Evolutionary conservation across 1,140 invertebrate species (phyloP), one percentile per base, ranked within the genome.

Genomic region (Andrena cerasifolii): DNA sequence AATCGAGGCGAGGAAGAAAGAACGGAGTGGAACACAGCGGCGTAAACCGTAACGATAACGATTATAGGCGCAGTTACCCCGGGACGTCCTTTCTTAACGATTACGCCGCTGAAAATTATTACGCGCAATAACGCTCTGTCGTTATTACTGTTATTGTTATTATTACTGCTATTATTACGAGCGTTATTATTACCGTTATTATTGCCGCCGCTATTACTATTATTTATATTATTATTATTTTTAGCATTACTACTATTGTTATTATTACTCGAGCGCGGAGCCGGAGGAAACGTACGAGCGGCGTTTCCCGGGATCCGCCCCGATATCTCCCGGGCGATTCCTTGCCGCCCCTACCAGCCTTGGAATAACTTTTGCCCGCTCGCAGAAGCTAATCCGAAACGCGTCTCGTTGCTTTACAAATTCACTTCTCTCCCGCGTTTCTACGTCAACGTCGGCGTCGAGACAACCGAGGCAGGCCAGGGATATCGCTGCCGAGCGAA

Each of bases 41-140:
- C 90, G 90, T 93, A 93, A 92, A 92, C 89, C 91, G 91, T 92
- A 92, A 93, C 91, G 92, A 91, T 92, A 92, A 93, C 91, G 92
- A 91, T 92, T 92, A 93, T 93, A 89, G 90, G 91, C 87, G 90
- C 87, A 91, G 91, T 93, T 92, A 92, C 89, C 87, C 86, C 84
- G 88, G 82, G 82, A 86, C 89, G 89, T 92, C 90, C 90, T 91
- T 92, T 91, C 92, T 92, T 92, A 92, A 93, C 91, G 92, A 93
- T 92, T 92, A 92, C 92, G 90, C 87, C 86, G 87, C 89, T 89
- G 90, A 91, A 92, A 92, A 92, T 92, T 93, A 92, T 92, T 93
- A 89, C 88, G 88, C 87, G 88, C 89, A 92, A 91, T 92, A 92
- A 92, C 91, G 89, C 90, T 91, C 89, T 88, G 87, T 89, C 86